Evolutionary conservation across 1,140 invertebrate species (phyloP).

Genomic region (Euglossa dilemma): DNA sequence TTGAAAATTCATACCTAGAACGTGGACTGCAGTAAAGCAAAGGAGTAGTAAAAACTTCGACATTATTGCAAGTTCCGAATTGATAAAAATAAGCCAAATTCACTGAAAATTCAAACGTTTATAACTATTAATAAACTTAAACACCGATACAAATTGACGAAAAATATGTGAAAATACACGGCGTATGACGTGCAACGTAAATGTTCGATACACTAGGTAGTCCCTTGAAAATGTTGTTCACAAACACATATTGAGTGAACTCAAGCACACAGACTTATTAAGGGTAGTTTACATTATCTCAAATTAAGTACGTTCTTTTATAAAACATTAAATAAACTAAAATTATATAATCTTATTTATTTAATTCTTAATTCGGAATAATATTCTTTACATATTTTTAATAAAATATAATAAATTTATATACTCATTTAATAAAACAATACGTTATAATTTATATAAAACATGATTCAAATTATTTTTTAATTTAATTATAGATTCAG

Average conservation of each 20-base stretch:
- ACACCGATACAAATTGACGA: background rate
- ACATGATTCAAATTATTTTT: background rate
- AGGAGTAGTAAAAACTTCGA: constrained; percentile 34
- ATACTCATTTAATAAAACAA: background rate
- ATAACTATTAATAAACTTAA: background rate
- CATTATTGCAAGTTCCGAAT: constrained; percentile 23
- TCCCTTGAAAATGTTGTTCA: constrained; percentile 23
- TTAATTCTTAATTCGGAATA: background rate
- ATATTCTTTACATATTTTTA: background rate
- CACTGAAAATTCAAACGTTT: background rate
- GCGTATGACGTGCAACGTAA: constrained; percentile 23
- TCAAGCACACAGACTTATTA: background rate
- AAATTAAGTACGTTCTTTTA: background rate
- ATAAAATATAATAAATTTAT: background rate
- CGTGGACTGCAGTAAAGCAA: constrained; percentile 28
- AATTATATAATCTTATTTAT: background rate
- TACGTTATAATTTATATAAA: background rate
- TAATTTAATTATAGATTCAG: background rate
- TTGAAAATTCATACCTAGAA: constrained; percentile 38
- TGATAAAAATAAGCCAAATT: constrained; percentile 16
- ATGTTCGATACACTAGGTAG: constrained; percentile 25
- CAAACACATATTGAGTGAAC: constrained; percentile 8
- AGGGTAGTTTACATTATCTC: constrained; percentile 9
- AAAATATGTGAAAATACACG: constrained; percentile 17
- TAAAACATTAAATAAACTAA: background rate